Percentiles rank a stretch among this genome's conserved stretches.
Conservation (phyloP, 2,888 invertebrate species). For the Pristionchus mayeri region DNA sequence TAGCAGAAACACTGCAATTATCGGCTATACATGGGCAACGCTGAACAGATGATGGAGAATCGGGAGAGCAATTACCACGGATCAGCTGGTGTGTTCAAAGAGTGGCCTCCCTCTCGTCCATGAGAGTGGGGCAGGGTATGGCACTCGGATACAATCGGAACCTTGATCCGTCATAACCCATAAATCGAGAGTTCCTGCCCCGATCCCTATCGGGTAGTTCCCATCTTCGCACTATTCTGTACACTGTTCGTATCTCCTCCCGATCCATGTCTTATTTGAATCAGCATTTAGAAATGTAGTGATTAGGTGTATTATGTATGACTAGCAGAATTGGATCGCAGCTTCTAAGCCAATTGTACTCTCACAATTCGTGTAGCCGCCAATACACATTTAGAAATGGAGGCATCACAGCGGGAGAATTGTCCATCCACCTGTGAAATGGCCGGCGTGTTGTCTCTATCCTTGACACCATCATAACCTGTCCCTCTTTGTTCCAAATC, state of each 20-base stretch:
- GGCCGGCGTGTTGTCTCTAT: conserved; percentile 30
- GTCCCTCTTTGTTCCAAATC: conserved; percentile 41
- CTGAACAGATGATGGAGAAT: neutral
- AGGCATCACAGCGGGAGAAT: neutral
- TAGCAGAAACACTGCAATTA: neutral
- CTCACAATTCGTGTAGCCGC: neutral
- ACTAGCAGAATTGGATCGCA: too few species aligned
- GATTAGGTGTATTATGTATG: too few species aligned
- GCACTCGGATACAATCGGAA: neutral
- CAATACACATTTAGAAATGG: neutral
- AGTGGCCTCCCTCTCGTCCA: neutral
- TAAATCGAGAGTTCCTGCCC: neutral
- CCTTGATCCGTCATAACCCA: conserved; percentile 26
- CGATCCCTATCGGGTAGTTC: neutral
- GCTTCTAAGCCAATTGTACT: neutral
- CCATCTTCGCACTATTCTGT: neutral
- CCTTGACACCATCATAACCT: conserved; percentile 44
- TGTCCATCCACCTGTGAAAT: conserved; percentile 3
- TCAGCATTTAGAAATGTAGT: too few species aligned
- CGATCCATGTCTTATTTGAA: neutral
- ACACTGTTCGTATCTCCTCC: neutral
- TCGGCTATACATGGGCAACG: neutral
- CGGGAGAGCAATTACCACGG: neutral
- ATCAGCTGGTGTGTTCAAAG: conserved; percentile 26
- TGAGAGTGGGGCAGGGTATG: neutral